phyloP scores from a whole-genome alignment of 2,113 vertebrate species.

The Dromiciops gliroides region DNA sequence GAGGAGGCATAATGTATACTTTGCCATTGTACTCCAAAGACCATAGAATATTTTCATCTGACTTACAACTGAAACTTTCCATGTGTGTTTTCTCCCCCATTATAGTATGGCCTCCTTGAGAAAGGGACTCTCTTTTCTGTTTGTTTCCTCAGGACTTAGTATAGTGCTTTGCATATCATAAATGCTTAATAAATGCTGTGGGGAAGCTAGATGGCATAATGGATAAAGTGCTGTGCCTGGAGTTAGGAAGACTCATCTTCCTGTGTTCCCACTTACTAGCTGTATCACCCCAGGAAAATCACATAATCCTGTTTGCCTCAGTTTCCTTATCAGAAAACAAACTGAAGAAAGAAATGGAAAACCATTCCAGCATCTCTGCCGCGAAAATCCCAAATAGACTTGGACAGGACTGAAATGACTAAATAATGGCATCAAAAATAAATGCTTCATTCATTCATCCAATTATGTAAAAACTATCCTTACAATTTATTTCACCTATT shows the following conservation, averaged over 20 bases:
- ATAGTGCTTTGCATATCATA: background rate
- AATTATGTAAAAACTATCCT: background rate
- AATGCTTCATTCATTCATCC: background rate
- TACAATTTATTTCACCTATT: background rate
- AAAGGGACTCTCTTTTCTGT: background rate
- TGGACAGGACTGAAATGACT: background rate
- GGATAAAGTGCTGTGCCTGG: background rate
- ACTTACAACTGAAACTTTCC: background rate
- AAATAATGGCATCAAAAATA: too few species aligned
- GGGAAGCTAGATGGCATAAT: background rate
- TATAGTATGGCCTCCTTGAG: background rate
- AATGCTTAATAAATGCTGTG: background rate
- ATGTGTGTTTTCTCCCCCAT: background rate
- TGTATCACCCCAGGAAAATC: background rate
- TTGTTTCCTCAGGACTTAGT: background rate
- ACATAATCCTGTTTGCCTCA: background rate
- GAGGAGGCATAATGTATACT: background rate
- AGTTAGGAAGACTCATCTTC: background rate
- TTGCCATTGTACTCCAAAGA: background rate
- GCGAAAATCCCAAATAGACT: background rate
- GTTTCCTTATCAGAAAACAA: background rate
- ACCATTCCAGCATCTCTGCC: background rate
- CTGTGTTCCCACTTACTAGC: background rate
- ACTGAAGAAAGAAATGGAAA: background rate
- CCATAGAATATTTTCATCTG: background rate